Conservation (phyloP, 2,113 vertebrate genomes). For the Perognathus longimembris region DNA sequence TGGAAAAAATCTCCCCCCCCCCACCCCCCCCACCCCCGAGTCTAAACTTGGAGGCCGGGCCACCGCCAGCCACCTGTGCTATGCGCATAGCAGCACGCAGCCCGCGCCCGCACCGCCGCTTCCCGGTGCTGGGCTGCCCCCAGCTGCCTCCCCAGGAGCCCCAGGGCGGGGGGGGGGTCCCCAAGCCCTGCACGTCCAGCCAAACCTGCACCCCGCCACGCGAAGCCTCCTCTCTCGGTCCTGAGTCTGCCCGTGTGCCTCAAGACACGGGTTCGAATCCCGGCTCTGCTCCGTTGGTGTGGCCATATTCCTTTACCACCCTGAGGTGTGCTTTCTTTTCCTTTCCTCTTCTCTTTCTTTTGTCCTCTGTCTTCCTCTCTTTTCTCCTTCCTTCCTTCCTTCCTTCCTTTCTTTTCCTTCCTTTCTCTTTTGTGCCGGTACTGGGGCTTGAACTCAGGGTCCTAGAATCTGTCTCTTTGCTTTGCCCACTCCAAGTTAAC, state of each 20-base stretch:
- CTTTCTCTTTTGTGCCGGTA: too few species aligned
- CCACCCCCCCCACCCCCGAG: too few species aligned
- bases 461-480: too few species aligned
- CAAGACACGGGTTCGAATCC: neutral
- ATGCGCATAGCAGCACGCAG: slow-evolving; percentile 55
- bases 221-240: too few species aligned
- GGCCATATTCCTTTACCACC: neutral
- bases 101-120: neutral
- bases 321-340: neutral
- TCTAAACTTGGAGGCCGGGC: slow-evolving; percentile 68
- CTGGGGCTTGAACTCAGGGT: too few species aligned
- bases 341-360: too few species aligned
- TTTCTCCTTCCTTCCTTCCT: too few species aligned
- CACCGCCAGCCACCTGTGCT: slow-evolving; percentile 63
- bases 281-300: neutral
- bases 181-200: neutral
- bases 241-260: neutral
- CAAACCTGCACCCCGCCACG: neutral
- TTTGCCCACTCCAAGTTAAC: too few species aligned
- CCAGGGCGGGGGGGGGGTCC: neutral
- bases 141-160: neutral
- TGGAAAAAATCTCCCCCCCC: neutral
- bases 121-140: slow-evolving; percentile 17
- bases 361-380: too few species aligned
- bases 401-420: too few species aligned